These are phyloP conservation scores for Terebella lapidaria DNA, from an alignment of 2,888 invertebrate genomes.

Conservation along the genomic window DNA sequence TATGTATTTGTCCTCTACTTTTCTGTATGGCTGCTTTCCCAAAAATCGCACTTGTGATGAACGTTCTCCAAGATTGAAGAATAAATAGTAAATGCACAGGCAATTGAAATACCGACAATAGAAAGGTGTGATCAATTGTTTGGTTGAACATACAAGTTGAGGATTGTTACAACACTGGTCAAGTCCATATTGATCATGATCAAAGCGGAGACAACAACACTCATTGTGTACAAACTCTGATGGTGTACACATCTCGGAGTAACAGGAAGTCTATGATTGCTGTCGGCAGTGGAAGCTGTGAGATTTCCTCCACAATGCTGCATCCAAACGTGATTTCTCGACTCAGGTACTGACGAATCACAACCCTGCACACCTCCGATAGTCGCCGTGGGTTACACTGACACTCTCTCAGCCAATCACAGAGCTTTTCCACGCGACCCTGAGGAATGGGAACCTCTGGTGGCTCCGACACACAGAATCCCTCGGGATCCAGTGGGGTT, in stretches of 20 bases:
- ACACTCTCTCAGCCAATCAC: conserved; percentile 20
- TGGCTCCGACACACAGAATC: neutral
- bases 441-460: conserved; percentile 17
- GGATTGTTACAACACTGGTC: too few species aligned
- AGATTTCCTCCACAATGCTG: conserved; percentile 18
- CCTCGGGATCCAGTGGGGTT: neutral
- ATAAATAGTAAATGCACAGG: too few species aligned
- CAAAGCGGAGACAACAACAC: too few species aligned
- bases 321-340: conserved; percentile 3
- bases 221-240: too few species aligned
- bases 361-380: conserved; percentile 18
- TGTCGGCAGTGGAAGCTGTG: conserved; percentile 20
- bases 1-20: too few species aligned
- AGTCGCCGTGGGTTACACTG: conserved; percentile 16
- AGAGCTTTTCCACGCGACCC: conserved; percentile 21
- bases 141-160: too few species aligned
- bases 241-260: conserved; percentile 13
- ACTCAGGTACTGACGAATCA: conserved; percentile 14
- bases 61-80: too few species aligned
- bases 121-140: too few species aligned
- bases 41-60: too few species aligned
- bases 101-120: too few species aligned
- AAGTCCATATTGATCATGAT: too few species aligned
- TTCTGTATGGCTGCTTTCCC: too few species aligned
- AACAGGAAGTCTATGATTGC: conserved; percentile 20